These are phyloP conservation scores for Lasioglossum morio DNA, from an alignment of 2,888 invertebrate species.

Conservation along the genomic window DNA sequence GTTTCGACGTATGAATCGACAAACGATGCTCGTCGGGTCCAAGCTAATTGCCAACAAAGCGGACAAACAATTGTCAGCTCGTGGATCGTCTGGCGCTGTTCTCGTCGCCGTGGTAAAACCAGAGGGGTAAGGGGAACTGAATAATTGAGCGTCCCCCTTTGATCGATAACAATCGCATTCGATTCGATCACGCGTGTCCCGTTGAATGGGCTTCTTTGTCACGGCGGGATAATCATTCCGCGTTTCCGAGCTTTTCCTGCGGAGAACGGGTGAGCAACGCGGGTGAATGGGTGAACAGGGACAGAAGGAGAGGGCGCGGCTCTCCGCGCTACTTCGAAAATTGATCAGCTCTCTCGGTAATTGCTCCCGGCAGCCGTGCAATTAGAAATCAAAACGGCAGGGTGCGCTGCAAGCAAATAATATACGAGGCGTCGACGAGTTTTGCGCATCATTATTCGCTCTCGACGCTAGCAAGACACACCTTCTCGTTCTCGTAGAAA, in stretches of 20 bases:
- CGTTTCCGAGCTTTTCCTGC: background rate
- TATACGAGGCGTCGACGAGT: background rate
- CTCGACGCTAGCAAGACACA: too few species aligned
- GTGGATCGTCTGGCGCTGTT: background rate
- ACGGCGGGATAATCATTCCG: slow-evolving; percentile 8
- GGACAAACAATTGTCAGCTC: background rate
- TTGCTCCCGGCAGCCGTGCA: background rate
- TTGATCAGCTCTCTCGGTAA: slow-evolving; percentile 9
- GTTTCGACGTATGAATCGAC: background rate
- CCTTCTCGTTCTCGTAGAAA: too few species aligned
- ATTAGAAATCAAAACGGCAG: slow-evolving; percentile 12
- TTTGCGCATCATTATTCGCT: too few species aligned
- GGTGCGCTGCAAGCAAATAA: background rate
- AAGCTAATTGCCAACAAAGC: background rate
- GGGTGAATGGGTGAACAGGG: background rate
- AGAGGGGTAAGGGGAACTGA: background rate
- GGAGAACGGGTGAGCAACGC: background rate
- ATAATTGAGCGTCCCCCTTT: slow-evolving; percentile 1
- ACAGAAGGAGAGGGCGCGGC: slow-evolving; percentile 11
- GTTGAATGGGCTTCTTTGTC: background rate
- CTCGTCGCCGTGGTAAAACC: background rate
- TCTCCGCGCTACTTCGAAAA: slow-evolving; percentile 5
- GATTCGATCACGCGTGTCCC: slow-evolving; percentile 1
- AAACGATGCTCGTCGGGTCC: background rate
- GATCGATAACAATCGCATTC: slow-evolving; percentile 18